Conservation (phyloP, 2,888 invertebrate genomes). For the Pandemis corylana region DNA sequence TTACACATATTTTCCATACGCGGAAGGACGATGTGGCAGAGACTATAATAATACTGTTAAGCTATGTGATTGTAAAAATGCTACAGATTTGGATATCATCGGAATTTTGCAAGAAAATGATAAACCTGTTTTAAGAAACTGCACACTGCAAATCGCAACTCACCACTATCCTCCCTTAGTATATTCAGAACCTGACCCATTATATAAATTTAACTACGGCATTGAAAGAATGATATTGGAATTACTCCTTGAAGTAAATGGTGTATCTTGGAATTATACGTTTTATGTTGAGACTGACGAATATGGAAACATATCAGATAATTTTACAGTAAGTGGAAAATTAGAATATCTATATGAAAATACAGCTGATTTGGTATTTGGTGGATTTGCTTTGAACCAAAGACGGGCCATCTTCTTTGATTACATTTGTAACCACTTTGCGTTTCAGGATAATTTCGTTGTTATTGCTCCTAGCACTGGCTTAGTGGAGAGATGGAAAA, state of each 20-base stretch:
- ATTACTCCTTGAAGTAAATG: background rate
- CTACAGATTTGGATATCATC: background rate
- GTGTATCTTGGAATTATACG: no score
- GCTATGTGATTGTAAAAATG: slow-evolving; percentile 30
- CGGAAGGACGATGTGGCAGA: slow-evolving; percentile 33
- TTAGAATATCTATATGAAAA: slow-evolving; percentile 31
- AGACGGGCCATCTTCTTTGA: no score
- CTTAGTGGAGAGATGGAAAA: slow-evolving; percentile 32
- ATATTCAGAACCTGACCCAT: background rate
- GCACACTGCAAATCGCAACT: slow-evolving; percentile 36
- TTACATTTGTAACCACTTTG: no score
- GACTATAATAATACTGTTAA: slow-evolving; percentile 32
- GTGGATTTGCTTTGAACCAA: background rate
- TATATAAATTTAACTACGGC: background rate
- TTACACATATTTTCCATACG: slow-evolving; percentile 39
- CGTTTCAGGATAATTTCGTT: no score
- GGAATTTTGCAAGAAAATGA: no score
- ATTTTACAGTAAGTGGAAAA: slow-evolving; percentile 37
- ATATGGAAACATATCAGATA: slow-evolving; percentile 38
- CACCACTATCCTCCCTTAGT: slow-evolving; percentile 38
- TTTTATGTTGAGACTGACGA: background rate
- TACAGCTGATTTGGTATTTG: slow-evolving; percentile 29
- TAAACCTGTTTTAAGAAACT: slow-evolving; percentile 16
- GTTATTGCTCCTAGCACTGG: no score
- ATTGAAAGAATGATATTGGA: no score